Evolutionary conservation across 2,888 invertebrate species (phyloP).

Genomic region (Cryptophagus acutangulus): DNA sequence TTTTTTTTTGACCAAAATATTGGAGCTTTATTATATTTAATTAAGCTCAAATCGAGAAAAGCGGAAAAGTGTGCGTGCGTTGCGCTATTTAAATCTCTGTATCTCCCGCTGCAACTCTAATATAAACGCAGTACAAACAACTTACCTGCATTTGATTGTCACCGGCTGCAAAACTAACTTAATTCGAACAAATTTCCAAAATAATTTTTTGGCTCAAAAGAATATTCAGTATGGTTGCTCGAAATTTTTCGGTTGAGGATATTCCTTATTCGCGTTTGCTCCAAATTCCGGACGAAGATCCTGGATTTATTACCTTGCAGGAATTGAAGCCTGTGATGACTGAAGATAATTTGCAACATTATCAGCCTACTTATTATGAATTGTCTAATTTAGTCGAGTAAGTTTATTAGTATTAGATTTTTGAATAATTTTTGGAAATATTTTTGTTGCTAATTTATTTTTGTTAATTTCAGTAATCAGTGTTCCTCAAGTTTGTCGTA

Average conservation of each 20-base stretch:
- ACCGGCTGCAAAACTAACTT: constrained; percentile 17
- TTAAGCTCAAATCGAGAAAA: too few relatives aligned
- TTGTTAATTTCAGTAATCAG: constrained; percentile 37
- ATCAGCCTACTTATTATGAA: constrained; percentile 43
- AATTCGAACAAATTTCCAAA: background rate
- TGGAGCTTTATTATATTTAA: too few relatives aligned
- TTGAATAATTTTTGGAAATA: background rate
- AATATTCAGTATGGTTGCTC: constrained; percentile 41
- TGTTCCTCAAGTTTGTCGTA: constrained; percentile 35
- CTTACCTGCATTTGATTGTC: constrained; percentile 28
- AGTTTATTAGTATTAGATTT: constrained; percentile 26
- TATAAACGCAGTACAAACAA: constrained; percentile 24
- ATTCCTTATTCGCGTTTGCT: constrained; percentile 45
- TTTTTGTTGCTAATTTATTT: constrained; percentile 3
- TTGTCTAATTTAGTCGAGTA: constrained; percentile 44
- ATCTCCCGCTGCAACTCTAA: constrained; percentile 20
- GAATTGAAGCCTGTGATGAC: constrained; percentile 43
- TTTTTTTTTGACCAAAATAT: too few relatives aligned
- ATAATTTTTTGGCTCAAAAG: background rate
- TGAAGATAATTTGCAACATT: constrained; percentile 31
- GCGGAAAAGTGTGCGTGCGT: constrained; percentile 14
- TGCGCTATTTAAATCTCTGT: constrained; percentile 15
- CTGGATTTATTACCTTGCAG: constrained; percentile 45
- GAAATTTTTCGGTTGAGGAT: constrained; percentile 46
- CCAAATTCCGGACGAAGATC: constrained; percentile 44